Evolutionary conservation across 2,113 vertebrate genomes (phyloP).

Genomic region (Alaudala cheleensis): DNA sequence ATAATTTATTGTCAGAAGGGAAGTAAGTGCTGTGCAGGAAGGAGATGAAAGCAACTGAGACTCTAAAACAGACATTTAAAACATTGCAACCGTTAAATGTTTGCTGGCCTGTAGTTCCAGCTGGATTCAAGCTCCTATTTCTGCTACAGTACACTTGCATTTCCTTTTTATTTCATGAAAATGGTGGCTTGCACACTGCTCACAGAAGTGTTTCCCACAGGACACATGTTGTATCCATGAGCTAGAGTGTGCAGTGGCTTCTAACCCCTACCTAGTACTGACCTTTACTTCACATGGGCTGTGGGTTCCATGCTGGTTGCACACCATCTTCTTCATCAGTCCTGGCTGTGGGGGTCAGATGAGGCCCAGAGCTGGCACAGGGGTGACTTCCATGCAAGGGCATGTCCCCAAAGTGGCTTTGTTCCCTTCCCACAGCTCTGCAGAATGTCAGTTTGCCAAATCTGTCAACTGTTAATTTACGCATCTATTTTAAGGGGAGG

Average conservation of each 20-base stretch:
- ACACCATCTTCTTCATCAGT: not conserved
- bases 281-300: not conserved
- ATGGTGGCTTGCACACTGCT: not conserved
- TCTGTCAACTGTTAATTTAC: not conserved
- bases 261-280: not conserved
- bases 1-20: not conserved
- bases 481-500: not conserved
- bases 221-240: not conserved
- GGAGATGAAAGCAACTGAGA: slow-evolving; percentile 8
- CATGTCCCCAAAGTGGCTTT: not conserved
- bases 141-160: not conserved
- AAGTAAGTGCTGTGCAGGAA: not conserved
- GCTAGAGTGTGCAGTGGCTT: not conserved
- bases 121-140: not conserved
- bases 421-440: not conserved
- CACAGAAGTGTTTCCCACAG: not conserved
- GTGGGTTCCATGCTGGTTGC: not conserved
- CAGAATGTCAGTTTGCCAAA: not conserved
- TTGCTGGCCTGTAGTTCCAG: not conserved
- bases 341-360: not conserved
- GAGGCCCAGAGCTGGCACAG: not conserved
- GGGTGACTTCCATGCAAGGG: not conserved
- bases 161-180: not conserved
- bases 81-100: not conserved
- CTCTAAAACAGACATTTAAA: not conserved